These are phyloP conservation scores for Mus minutoides DNA, from an alignment of 2,797 vertebrate genomes.

Conservation along the genomic window DNA sequence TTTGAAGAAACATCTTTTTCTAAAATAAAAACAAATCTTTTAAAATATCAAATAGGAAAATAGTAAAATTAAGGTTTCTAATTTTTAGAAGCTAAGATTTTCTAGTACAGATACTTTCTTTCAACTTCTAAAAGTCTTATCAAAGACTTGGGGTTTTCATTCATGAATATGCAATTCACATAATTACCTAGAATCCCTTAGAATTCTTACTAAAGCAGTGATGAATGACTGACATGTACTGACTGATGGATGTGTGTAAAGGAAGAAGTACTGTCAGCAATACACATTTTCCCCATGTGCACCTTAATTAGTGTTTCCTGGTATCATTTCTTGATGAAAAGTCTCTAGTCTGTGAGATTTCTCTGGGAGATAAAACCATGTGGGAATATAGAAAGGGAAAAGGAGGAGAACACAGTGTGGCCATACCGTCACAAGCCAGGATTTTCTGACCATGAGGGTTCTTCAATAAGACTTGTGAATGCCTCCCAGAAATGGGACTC, in stretches of 20 bases:
- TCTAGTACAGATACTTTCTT: neutral
- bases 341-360: neutral
- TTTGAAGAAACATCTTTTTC: neutral
- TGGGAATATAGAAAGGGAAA: neutral
- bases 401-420: neutral
- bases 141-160: neutral
- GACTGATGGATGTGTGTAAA: neutral
- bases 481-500: neutral
- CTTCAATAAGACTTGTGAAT: neutral
- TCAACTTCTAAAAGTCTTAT: neutral
- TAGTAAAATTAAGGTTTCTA: neutral
- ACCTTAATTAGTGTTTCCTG: neutral
- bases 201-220: neutral
- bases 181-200: slow-evolving; percentile 13
- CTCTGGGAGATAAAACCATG: neutral
- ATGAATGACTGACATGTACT: neutral
- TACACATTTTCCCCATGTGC: neutral
- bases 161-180: neutral
- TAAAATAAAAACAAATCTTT: neutral
- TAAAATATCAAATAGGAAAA: neutral
- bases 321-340: neutral
- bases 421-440: neutral
- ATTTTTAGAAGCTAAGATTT: neutral
- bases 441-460: neutral
- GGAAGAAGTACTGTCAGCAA: neutral